Base-by-base conservation (phyloP, 2,888 invertebrate species). In the Thereva nobilitata region DNA sequence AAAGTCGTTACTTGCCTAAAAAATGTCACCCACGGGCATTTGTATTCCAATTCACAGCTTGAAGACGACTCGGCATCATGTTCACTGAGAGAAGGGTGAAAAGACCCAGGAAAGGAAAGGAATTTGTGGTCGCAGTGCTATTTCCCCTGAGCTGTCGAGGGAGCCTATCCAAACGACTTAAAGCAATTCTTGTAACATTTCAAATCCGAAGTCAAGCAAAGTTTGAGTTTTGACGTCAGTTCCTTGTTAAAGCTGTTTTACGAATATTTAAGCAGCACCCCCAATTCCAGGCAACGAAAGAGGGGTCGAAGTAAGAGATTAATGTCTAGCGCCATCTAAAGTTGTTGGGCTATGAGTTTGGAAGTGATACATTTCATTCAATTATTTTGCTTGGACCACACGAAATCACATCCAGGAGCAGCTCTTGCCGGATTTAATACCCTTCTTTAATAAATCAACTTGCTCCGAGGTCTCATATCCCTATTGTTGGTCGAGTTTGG, bases 121-220 rank as follows among this genome's bases (percentile, higher is more conserved):
- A 12, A 34, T 61, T 40, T 50, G 50, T 40, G 34, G 35, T 61
- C 23, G 44, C 10, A 12, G 40, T n/a, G 6, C 5, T 40, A 41
- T 9, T 50, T n/a, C 50, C 50, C 61, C 50, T n/a, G n/a, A 49
- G 61, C 49, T 8, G 12, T 35, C 41, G 8, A 61, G 50, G 12
- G 61, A 61, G 61, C 50, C 50, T 61, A 61, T 61, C 50, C 50
- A 61, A 61, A 61, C 61, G 61, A 23, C 61, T 50, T 34, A 61
- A 61, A 50, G 61, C 61, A 61, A 50, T 61, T 61, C 50, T 61
- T 40, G 50, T 61, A 61, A 61, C 49, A 61, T 61, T 61, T 61
- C 49, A 50, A 40, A 61, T 12, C 50, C 41, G n/a, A 35, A 50
- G n/a, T 61, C 41, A 61, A 41, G 50, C 37, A 8, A 6, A 38